Evolutionary conservation across 2,888 invertebrate genomes (phyloP).

Genomic region (Zele albiditarsus): DNA sequence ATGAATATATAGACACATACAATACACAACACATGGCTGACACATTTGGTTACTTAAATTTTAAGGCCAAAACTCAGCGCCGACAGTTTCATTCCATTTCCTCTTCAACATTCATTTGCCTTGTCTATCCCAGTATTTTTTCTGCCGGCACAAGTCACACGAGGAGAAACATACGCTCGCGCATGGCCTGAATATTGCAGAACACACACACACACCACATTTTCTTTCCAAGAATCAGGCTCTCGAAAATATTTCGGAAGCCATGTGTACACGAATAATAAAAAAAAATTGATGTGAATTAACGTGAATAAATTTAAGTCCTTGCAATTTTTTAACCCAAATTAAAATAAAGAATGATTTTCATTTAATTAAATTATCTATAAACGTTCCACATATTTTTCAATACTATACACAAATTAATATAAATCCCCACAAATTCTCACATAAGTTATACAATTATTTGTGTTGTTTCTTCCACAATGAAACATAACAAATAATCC

Average conservation of each 20-base stretch:
- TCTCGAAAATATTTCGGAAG: not conserved
- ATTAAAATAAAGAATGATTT: no score
- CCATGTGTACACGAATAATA: no score
- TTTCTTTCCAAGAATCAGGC: slow-evolving; percentile 17
- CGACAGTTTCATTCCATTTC: slow-evolving; percentile 42
- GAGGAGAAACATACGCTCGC: slow-evolving; percentile 1
- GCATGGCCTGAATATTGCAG: not conserved
- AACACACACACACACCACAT: not conserved
- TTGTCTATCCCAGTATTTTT: slow-evolving; percentile 1
- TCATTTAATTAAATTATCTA: no score
- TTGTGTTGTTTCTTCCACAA: no score
- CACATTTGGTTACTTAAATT: slow-evolving; percentile 47
- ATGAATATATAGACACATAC: not conserved
- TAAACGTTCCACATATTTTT: no score
- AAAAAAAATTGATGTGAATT: no score
- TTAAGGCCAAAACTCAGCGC: slow-evolving; percentile 46
- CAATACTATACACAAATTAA: no score
- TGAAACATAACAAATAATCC: not conserved
- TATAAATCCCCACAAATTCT: no score
- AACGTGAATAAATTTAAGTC: no score
- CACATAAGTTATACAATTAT: no score
- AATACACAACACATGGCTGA: slow-evolving; percentile 49
- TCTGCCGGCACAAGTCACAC: slow-evolving; percentile 23
- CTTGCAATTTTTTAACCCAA: no score
- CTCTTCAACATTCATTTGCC: slow-evolving; percentile 37